phyloP scores from a whole-genome alignment of 2,113 vertebrate species.

The Macheiramphus alcinus region DNA sequence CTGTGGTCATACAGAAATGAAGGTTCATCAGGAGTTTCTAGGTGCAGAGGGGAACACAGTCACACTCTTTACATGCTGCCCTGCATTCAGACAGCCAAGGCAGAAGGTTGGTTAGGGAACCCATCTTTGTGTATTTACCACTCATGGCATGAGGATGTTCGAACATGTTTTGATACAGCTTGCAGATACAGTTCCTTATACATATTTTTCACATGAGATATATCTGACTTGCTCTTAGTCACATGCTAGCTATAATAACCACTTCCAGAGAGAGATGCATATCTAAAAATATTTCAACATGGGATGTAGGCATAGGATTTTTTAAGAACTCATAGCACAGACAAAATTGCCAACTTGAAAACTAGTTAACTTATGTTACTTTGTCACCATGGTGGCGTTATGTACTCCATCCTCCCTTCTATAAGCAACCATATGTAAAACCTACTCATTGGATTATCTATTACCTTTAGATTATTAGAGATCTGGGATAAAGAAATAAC shows the following conservation, averaged over 20 bases:
- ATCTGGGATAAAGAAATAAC: neutral
- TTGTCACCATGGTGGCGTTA: neutral
- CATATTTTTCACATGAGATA: neutral
- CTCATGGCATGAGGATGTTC: neutral
- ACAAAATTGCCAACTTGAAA: neutral
- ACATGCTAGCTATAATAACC: neutral
- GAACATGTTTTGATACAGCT: neutral
- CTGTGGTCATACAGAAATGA: neutral
- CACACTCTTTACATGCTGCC: neutral
- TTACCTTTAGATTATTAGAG: neutral
- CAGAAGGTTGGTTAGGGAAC: neutral
- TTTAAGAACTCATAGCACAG: neutral
- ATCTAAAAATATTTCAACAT: neutral
- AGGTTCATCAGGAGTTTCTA: neutral
- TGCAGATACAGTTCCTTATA: neutral
- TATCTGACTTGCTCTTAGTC: neutral
- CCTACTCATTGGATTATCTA: neutral
- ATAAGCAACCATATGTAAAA: neutral
- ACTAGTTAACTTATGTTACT: neutral
- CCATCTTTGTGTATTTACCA: neutral
- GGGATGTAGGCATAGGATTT: neutral
- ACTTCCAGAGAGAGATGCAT: neutral
- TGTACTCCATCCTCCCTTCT: neutral
- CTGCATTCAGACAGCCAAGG: neutral
- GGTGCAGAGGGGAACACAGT: neutral